Percentiles rank a stretch among this genome's conserved stretches.
Evolutionary conservation across 2,113 vertebrate species (phyloP).

Genomic region (Nycticebus coucang): DNA sequence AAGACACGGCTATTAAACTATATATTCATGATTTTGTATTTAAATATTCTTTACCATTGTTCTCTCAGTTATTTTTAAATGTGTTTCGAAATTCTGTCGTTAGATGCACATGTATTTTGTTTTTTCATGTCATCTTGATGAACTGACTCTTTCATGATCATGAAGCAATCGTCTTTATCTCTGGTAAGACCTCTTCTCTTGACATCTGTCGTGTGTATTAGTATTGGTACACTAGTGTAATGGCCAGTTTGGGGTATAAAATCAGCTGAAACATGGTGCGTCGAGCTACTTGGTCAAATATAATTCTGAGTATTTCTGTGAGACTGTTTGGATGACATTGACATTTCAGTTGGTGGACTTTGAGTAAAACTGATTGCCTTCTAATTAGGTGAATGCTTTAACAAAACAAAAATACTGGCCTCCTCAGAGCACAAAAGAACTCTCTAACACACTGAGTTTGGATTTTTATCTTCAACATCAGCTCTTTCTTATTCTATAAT

Average conservation of each 20-base stretch:
- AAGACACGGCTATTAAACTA: not conserved
- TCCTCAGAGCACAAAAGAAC: not conserved
- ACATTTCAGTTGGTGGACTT: not conserved
- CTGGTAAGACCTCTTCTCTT: not conserved
- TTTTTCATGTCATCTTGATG: not conserved
- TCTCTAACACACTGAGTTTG: not conserved
- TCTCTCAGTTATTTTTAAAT: not conserved
- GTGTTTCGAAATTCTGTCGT: not conserved
- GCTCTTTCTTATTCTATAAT: not conserved
- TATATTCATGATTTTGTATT: not conserved
- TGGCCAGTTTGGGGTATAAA: not conserved
- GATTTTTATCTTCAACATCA: not conserved
- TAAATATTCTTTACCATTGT: not conserved
- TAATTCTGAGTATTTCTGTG: not conserved
- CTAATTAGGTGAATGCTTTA: not conserved
- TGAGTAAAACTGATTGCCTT: not conserved
- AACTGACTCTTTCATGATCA: not conserved
- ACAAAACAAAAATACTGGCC: not conserved
- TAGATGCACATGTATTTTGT: not conserved
- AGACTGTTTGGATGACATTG: not conserved
- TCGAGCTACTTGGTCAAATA: not conserved
- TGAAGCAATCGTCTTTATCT: not conserved
- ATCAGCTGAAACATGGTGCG: not conserved
- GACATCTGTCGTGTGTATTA: not conserved
- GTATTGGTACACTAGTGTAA: not conserved